These are phyloP conservation scores for Rattus rattus DNA, from an alignment of 2,113 vertebrate genomes.

Conservation along the genomic window DNA sequence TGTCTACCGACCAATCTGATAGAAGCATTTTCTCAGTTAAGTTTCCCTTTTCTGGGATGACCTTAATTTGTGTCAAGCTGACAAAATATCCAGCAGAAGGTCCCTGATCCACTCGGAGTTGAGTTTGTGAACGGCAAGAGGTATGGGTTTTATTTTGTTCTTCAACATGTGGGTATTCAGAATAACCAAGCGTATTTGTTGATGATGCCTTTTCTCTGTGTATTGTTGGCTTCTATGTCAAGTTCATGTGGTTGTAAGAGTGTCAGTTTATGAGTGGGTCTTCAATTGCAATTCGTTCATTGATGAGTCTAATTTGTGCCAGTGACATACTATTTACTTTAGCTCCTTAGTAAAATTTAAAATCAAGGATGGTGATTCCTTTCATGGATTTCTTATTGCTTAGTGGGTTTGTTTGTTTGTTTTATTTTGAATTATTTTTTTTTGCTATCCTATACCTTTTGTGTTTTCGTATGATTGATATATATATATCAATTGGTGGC, in stretches of 20 bases:
- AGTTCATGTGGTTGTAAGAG: neutral
- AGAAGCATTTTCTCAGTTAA: neutral
- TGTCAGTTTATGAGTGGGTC: neutral
- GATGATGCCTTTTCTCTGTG: neutral
- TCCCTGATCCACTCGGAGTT: neutral
- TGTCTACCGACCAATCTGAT: neutral
- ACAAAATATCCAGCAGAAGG: neutral
- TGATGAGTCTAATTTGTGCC: neutral
- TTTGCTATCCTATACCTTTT: neutral
- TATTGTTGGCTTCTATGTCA: neutral
- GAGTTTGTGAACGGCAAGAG: neutral
- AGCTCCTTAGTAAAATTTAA: neutral
- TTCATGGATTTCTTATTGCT: neutral
- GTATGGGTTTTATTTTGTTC: neutral
- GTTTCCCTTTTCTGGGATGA: neutral
- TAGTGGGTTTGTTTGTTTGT: neutral
- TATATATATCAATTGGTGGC: neutral
- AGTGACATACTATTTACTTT: neutral
- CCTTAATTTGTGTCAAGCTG: neutral
- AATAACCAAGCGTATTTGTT: neutral
- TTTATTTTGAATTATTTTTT: no score
- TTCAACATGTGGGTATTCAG: neutral
- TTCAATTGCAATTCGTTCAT: neutral
- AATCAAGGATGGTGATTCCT: neutral
- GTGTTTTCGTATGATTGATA: neutral